phyloP scores from a whole-genome alignment of 2,113 vertebrate genomes.

The Entosphenus tridentatus region DNA sequence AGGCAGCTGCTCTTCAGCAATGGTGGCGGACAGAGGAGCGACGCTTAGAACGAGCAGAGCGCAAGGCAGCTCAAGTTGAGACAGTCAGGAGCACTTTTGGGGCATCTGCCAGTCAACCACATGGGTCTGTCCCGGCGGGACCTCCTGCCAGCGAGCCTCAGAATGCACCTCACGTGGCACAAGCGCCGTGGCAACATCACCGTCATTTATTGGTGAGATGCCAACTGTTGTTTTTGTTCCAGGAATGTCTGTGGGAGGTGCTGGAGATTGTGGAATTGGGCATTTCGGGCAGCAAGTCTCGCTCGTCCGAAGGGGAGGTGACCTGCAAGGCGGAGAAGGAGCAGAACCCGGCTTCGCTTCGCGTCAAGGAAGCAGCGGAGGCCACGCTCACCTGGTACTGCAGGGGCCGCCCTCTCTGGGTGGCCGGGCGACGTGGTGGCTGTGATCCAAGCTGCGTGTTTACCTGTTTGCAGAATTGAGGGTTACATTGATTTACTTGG shows the following conservation, averaged over 20 bases:
- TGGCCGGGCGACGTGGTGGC: too few relatives aligned
- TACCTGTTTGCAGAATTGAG: too few relatives aligned
- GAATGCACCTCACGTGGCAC: too few relatives aligned
- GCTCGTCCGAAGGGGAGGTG: conserved; percentile 53
- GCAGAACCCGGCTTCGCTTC: conserved; percentile 75
- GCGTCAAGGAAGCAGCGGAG: conserved; percentile 83
- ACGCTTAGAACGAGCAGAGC: not conserved
- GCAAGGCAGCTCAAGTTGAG: not conserved
- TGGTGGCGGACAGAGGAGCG: too few relatives aligned
- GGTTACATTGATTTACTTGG: too few relatives aligned
- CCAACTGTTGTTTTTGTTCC: conserved; percentile 12
- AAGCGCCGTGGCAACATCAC: too few relatives aligned
- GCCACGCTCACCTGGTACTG: conserved; percentile 64
- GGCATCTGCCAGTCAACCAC: not conserved
- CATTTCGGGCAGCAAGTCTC: conserved; percentile 81
- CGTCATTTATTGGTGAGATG: too few relatives aligned
- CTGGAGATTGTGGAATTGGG: conserved; percentile 83
- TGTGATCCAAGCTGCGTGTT: too few relatives aligned
- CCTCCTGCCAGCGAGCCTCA: too few relatives aligned
- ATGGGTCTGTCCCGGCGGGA: rapidly evolving
- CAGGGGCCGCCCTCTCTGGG: conserved; percentile 10
- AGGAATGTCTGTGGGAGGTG: conserved; percentile 83
- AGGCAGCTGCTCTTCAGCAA: too few relatives aligned
- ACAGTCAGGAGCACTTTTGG: not conserved
- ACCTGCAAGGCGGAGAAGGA: conserved; percentile 83